Evolutionary conservation across 2,888 invertebrate genomes (phyloP), one percentile per base, ranked within the genome.

Genomic region (Agonopterix heracliana): DNA sequence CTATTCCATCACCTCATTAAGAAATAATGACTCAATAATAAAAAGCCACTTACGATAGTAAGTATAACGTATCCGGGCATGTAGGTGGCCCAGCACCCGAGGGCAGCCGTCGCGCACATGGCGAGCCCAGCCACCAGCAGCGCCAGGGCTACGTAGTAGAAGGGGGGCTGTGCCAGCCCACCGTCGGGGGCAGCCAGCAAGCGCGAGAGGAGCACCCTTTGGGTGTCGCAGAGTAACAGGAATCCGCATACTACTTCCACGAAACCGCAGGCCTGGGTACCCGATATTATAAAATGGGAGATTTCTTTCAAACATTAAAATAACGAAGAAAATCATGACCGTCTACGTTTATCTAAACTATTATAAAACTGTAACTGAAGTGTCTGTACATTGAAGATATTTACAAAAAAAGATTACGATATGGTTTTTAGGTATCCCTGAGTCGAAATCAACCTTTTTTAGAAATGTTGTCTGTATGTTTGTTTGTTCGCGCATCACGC

Each of bases 61-160:
- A 95, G 84, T 55, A 94, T 90, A 60, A 92, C 92, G 65, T 93
- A 94, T 63, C 92, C 94, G 57, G 93, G 92, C 62, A 94, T 88
- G 64, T 94, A 94, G 0, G 93, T 92, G 0, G 94, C 94, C 95
- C 95, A 95, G 74, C 94, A 95, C 45, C 95, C 95, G 13, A 95
- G 78, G 44, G 95, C 91, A 3, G 94, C 92, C 1, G 92, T 90
- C 5, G 92, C 85, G 48, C 93, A 91, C 46, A 94, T 90, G 36
- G 92, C 75, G 48, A 95, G 86, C 1, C 95, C 95, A 0, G 93
- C 87, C 0, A 90, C 88, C n/a, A 94, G 89, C 46, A 94, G 74
- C 2, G 91, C 93, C 45, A 95, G 87, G 0, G 94, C 92, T 7
- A 94, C 85, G 68, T 95, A 95, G 70, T 95, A 93, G 63, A 95